Percentiles rank a stretch among this genome's conserved stretches.
phyloP scores from a whole-genome alignment of 2,113 vertebrate species.

The Hyperopisus bebe region DNA sequence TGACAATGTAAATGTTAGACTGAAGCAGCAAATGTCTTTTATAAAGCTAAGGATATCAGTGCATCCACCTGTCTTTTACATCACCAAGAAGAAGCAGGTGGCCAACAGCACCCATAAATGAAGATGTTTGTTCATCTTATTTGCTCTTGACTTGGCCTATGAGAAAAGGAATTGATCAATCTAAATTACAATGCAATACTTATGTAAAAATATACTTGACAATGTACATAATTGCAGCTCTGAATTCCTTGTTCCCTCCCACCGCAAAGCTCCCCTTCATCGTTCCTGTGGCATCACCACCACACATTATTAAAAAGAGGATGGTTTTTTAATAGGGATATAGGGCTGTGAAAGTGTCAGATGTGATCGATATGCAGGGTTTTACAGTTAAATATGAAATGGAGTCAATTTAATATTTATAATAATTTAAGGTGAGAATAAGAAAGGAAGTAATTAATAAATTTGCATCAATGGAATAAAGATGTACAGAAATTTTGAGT shows the following conservation, averaged over 20 bases:
- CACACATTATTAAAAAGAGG: neutral
- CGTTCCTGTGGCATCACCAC: neutral
- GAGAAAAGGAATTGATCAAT: neutral
- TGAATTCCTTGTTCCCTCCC: neutral
- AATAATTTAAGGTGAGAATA: neutral
- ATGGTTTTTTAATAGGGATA: neutral
- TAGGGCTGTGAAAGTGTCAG: neutral
- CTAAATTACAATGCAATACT: neutral
- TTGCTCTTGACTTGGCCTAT: neutral
- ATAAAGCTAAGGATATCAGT: neutral
- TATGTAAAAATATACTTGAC: neutral
- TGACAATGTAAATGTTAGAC: neutral
- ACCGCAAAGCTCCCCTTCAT: neutral
- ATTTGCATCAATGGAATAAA: neutral
- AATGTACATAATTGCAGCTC: neutral
- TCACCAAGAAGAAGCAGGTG: neutral
- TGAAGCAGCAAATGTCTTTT: neutral
- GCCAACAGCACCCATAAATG: neutral
- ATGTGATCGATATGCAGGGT: neutral
- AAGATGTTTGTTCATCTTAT: neutral
- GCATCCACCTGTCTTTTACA: neutral
- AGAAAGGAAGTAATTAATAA: neutral
- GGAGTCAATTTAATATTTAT: neutral
- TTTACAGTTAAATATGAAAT: neutral
- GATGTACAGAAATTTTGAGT: neutral